Base-by-base conservation (phyloP, 23 tunicate species). In the Corella eumyota region DNA sequence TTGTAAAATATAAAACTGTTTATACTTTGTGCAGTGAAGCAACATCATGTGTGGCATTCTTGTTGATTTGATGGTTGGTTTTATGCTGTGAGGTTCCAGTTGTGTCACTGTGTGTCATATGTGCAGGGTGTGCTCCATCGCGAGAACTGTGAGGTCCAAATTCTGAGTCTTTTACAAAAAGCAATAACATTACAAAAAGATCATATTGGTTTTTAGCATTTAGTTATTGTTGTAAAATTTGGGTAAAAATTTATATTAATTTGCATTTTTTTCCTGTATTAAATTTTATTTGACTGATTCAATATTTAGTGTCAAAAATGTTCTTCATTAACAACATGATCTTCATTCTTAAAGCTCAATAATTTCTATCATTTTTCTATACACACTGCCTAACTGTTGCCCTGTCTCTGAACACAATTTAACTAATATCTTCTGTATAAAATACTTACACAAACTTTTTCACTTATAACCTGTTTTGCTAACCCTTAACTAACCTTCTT, bases 51-150 rank as follows among this genome's bases (percentile, higher is more conserved):
- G 59, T 50, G 23, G 71, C 71, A 50, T 45, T 47, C 40, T 66
- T 66, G 1, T 36, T 34, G 37, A 29, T 6, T 44, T 44, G 48
- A 44, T 68, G 49, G 49, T 32, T 53, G 31, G 31, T 27, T 46
- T 54, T 27, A 49, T 34, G 33, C 32, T 31, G 34, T 6, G 50
- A 72, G 15, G 71, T 53, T 3, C 48, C 64, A 1, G 80, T 74
- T 25, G 71, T 70, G 57, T 78, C 76, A 51, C 74, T 79, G 76
- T 70, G 45, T 20, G 69, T 72, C 2, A 72, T 72, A 31, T 35
- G 32, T 2, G 66, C 74, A 21, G 68, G 78, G 25, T 72, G 78
- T 6, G 90, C 90, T 6, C 90, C 90, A 25, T 80, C 90, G 25
- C 90, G 36, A 6, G 90, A 72, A 37, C 58, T 63, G 4, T 60